phyloP scores from a whole-genome alignment of 2,888 invertebrate species.

The Belgica antarctica region DNA sequence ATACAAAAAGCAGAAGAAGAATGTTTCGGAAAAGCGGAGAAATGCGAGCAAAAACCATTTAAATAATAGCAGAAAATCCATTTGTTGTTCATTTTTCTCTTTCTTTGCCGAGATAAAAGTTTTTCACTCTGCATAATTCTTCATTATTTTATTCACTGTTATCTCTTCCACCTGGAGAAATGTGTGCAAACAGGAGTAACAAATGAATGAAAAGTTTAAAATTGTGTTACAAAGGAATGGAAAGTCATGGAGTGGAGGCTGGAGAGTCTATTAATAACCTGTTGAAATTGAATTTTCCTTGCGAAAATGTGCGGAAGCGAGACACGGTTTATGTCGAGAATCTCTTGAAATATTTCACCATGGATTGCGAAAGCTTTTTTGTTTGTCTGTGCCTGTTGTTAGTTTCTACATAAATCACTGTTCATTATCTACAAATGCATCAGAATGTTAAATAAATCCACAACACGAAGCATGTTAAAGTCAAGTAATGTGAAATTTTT shows the following conservation, averaged over 20 bases:
- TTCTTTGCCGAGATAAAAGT: conserved; percentile 31
- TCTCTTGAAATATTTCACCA: conserved; percentile 2
- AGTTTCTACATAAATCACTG: conserved; percentile 15
- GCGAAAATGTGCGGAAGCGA: too few species aligned
- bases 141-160: conserved; percentile 40
- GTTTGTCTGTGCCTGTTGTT: too few species aligned
- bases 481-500: too few species aligned
- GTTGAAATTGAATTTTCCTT: conserved; percentile 31
- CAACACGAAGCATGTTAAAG: too few species aligned
- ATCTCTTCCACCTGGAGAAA: conserved; percentile 38
- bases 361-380: too few species aligned
- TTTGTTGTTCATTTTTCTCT: conserved; percentile 31
- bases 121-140: conserved; percentile 41
- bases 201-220: conserved; percentile 38
- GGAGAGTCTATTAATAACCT: conserved; percentile 31
- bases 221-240: conserved; percentile 28
- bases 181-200: conserved; percentile 9
- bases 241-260: background rate
- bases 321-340: background rate
- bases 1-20: conserved; percentile 27
- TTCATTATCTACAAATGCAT: conserved; percentile 20
- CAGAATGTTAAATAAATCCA: conserved; percentile 22
- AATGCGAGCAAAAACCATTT: conserved; percentile 28
- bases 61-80: conserved; percentile 43
- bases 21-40: background rate